Base-by-base conservation (phyloP, 2,113 vertebrate genomes). In the Takifugu flavidus region DNA sequence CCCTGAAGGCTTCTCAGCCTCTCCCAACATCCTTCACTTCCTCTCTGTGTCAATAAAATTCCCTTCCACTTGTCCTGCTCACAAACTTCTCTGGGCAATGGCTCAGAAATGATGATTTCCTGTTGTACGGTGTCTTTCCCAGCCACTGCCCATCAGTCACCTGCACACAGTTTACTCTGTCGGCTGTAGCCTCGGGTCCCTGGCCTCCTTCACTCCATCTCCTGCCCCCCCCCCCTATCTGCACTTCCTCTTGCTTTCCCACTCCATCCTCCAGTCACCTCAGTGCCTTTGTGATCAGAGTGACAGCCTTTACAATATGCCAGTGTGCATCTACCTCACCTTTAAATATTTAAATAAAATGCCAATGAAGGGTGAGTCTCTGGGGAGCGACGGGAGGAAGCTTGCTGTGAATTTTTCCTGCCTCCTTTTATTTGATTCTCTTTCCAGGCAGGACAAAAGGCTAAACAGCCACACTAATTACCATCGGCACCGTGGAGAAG, bases 301-400 rank as follows among this genome's bases (percentile, higher is more conserved):
- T 89, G 89, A 89, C 89, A 90, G 89, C 63, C 88, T 91, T 89
- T 89, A 83, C 86, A 87, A 73, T 78, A 71, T 85, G 88, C 92
- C 85, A 67, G 82, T 77, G 82, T 49, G 75, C 90, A 92, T 90
- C 80, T 89, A 65, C 82, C 85, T 90, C 91, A 89, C 82, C 88
- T 92, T 93, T 92, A 93, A 39, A 92, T 93, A 92, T 93, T 93
- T 92, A 88, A 87, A 80, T 87, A 82, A 92, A 91, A 91, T 90
- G 83, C 86, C 87, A 88, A 82, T 83, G 83, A 79, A 87, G 89
- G 83, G 67, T 68, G 69, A 15, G 60, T 89, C 79, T 80, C 82
- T 34, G 27, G 27, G 79, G 91, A 92, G 5, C 39, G 25, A 39
- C 53, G 59, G 27, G 52, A 8, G n/a, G 67, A 74, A 64, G 82